Percentiles rank a stretch among this genome's conserved stretches.
Conservation (phyloP, 2,888 invertebrate genomes). For the Eupelmus urozonus region DNA sequence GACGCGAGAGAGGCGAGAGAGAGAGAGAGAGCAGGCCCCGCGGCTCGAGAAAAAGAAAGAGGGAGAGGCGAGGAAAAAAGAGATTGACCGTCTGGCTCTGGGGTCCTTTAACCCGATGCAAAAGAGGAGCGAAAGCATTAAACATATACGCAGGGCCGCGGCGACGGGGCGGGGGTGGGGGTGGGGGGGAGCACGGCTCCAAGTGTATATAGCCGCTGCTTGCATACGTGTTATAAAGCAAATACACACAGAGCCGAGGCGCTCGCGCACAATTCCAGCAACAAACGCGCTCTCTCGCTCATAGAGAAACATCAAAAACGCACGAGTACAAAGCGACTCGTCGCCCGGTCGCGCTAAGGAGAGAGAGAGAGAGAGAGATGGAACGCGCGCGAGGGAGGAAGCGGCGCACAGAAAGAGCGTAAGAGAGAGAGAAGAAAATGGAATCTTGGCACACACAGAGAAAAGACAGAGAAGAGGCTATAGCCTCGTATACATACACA, state of each 20-base stretch:
- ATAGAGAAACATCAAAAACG: conserved; percentile 71
- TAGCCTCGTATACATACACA: not conserved
- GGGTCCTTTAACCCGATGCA: conserved; percentile 16
- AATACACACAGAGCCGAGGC: conserved; percentile 42
- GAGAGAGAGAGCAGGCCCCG: not conserved
- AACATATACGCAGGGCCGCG: not conserved
- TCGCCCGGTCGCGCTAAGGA: conserved; percentile 55
- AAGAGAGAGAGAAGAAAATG: conserved; percentile 58
- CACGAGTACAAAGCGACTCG: conserved; percentile 69
- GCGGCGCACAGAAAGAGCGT: conserved; percentile 15
- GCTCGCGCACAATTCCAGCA: conserved; percentile 58
- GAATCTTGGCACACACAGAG: conserved; percentile 51
- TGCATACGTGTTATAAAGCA: conserved; percentile 45
- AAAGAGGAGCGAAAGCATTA: conserved; percentile 39
- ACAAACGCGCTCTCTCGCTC: conserved; percentile 60
- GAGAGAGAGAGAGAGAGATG: conserved; percentile 37
- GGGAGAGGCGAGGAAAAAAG: not conserved
- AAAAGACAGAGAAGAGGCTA: conserved; percentile 18
- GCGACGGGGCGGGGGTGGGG: not conserved
- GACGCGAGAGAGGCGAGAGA: not conserved
- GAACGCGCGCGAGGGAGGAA: conserved; percentile 13
- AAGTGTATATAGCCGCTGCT: not conserved
- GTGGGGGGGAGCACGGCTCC: too few species aligned
- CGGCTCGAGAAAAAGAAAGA: too few species aligned
- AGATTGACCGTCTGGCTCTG: conserved; percentile 17